Conservation (phyloP, 2,113 vertebrate genomes). For the Argyrosomus japonicus region DNA sequence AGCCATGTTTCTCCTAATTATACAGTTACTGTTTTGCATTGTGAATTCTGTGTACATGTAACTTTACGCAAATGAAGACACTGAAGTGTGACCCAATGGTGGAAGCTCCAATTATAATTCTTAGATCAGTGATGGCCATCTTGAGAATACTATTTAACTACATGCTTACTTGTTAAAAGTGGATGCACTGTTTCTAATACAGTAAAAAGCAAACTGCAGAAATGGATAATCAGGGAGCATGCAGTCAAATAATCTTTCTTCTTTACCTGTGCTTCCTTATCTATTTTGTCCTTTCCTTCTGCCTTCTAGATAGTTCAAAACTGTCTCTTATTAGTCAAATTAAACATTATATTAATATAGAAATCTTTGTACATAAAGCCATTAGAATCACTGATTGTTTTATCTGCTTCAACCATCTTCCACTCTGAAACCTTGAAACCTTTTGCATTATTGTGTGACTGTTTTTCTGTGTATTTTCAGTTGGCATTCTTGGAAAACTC, state of each 20-base stretch:
- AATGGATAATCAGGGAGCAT: neutral
- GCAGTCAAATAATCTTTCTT: neutral
- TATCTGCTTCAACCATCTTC: neutral
- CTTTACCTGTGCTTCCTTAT: neutral
- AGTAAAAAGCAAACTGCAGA: neutral
- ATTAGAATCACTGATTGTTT: neutral
- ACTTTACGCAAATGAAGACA: neutral
- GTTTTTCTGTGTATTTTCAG: neutral
- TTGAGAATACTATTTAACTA: neutral
- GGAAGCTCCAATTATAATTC: slow-evolving; percentile 7
- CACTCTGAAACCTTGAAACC: neutral
- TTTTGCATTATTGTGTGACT: neutral
- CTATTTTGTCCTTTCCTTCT: too few relatives aligned
- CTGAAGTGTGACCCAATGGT: neutral
- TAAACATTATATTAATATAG: neutral
- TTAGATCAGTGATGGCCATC: slow-evolving; percentile 4
- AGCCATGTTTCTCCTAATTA: slow-evolving; percentile 11
- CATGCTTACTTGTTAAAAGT: neutral
- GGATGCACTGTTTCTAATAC: neutral
- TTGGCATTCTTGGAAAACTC: too few relatives aligned
- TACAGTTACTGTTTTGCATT: neutral
- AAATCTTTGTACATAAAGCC: neutral
- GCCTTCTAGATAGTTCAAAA: neutral
- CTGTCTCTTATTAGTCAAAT: neutral
- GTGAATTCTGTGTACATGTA: slow-evolving; percentile 17